phyloP scores from a whole-genome alignment of 2,797 vertebrate species.

The Fundulus diaphanus region DNA sequence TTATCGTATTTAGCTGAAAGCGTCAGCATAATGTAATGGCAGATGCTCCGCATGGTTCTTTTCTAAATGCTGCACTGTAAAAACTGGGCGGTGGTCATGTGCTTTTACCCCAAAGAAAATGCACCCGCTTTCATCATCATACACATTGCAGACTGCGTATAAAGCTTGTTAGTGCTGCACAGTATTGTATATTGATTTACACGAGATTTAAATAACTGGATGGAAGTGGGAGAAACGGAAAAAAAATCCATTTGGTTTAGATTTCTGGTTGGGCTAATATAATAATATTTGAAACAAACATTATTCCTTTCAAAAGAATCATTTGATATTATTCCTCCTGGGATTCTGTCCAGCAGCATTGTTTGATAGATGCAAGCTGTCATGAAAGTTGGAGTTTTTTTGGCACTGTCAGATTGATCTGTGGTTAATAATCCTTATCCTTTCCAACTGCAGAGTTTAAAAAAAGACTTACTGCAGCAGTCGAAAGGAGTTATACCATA shows the following conservation, averaged over 20 bases:
- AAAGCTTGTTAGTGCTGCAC: slow-evolving; percentile 1
- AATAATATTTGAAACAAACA: background rate
- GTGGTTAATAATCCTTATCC: background rate
- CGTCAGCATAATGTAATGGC: slow-evolving; percentile 64
- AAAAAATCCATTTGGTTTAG: background rate
- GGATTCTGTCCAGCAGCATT: background rate
- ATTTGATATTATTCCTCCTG: background rate
- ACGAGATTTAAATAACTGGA: background rate
- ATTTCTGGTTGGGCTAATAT: background rate
- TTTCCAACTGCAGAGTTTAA: background rate
- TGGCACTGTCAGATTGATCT: background rate
- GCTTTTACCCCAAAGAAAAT: slow-evolving; percentile 34
- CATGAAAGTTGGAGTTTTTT: background rate
- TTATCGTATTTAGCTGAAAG: slow-evolving; percentile 52
- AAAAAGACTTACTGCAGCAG: background rate
- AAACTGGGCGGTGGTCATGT: slow-evolving; percentile 9
- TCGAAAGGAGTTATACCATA: background rate
- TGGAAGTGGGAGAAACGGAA: background rate
- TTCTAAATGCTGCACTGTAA: slow-evolving; percentile 37
- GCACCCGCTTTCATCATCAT: slow-evolving; percentile 1
- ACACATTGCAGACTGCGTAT: background rate
- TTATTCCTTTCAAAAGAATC: background rate
- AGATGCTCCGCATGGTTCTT: slow-evolving; percentile 42
- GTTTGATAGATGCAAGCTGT: background rate
- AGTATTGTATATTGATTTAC: background rate